Conservation (phyloP, 2,888 invertebrate species). For the Cylloceria caligata region DNA sequence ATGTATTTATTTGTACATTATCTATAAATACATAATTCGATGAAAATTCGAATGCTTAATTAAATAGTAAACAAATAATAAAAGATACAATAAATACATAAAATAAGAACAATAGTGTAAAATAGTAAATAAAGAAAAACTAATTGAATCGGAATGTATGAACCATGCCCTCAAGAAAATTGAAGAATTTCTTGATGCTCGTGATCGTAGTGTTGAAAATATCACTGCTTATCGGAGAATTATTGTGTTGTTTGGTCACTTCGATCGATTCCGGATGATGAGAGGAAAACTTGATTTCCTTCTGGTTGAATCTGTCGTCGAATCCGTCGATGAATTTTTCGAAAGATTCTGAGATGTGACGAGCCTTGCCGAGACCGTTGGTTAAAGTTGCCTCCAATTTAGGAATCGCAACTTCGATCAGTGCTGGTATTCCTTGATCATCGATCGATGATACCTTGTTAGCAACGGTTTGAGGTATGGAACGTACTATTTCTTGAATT, state of each 20-base stretch:
- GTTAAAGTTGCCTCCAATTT: slow-evolving; percentile 73
- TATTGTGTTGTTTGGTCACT: slow-evolving; percentile 4
- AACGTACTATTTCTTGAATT: background rate
- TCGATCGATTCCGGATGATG: slow-evolving; percentile 32
- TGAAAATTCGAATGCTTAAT: background rate
- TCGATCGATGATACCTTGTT: background rate
- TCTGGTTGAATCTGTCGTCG: slow-evolving; percentile 69
- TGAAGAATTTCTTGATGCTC: slow-evolving; percentile 76
- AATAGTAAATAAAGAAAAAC: slow-evolving; percentile 27
- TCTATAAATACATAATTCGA: slow-evolving; percentile 7
- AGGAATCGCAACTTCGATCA: slow-evolving; percentile 73
- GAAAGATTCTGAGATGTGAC: slow-evolving; percentile 74
- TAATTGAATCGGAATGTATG: slow-evolving; percentile 65
- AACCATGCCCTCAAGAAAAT: slow-evolving; percentile 71
- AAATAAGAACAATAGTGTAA: background rate
- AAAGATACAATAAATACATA: slow-evolving; percentile 9
- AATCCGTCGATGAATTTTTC: slow-evolving; percentile 74
- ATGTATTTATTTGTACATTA: too few species aligned
- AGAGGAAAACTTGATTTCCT: slow-evolving; percentile 26
- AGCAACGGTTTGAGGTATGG: background rate
- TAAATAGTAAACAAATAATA: slow-evolving; percentile 27
- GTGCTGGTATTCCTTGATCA: slow-evolving; percentile 67
- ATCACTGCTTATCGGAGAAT: slow-evolving; percentile 57
- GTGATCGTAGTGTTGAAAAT: slow-evolving; percentile 70
- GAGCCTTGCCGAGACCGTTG: slow-evolving; percentile 71